Conservation (phyloP, 2,797 vertebrate species). For the Rhabdophis nuchalis region DNA sequence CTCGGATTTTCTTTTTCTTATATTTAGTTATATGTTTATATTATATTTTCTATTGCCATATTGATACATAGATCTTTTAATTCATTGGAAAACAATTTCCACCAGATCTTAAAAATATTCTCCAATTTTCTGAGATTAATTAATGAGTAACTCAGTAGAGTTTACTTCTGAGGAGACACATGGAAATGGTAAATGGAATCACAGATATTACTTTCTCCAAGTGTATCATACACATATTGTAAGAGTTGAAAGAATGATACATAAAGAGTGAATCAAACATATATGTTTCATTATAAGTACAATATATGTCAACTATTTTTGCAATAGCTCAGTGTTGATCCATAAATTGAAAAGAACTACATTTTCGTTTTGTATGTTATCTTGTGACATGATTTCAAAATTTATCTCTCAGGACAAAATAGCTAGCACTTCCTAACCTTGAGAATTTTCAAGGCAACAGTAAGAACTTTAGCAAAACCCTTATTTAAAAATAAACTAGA, state of each 20-base stretch:
- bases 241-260: constrained; percentile 32
- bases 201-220: not conserved
- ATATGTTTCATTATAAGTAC: constrained; percentile 15
- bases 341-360: constrained; percentile 45
- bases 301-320: constrained; percentile 47
- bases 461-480: constrained; percentile 21
- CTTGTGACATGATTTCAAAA: constrained; percentile 47
- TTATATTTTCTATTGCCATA: not conserved
- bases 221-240: constrained; percentile 26
- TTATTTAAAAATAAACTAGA: not conserved
- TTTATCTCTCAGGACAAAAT: constrained; percentile 2
- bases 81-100: not conserved
- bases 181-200: not conserved
- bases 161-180: not conserved
- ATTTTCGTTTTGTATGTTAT: constrained; percentile 49
- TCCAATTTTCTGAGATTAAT: not conserved
- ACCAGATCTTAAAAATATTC: not conserved
- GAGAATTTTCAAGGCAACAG: constrained; percentile 22
- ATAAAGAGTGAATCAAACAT: constrained; percentile 33
- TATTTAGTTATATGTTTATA: not conserved
- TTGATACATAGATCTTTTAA: not conserved
- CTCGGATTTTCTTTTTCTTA: not conserved
- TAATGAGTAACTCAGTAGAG: not conserved
- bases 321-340: constrained; percentile 19
- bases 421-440: constrained; percentile 34